Conservation (phyloP, 2,113 vertebrate genomes). For the Verasper variegatus region DNA sequence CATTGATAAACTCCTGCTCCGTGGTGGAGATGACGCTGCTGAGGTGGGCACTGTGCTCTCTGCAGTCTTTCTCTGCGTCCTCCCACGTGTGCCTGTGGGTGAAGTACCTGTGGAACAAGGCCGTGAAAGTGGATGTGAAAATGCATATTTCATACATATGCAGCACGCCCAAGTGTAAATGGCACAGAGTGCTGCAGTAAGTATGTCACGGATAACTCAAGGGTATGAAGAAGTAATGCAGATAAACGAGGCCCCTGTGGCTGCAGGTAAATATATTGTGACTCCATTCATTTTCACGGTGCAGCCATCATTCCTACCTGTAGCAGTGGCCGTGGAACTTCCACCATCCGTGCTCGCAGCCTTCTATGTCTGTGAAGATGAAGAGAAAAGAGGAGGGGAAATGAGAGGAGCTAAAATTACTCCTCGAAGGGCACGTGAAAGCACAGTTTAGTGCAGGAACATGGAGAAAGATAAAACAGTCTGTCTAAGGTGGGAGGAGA, state of each 20-base stretch:
- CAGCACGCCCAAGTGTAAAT: slow-evolving; percentile 33
- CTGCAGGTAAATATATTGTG: slow-evolving; percentile 3
- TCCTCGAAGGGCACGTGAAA: slow-evolving; percentile 2
- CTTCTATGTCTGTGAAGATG: slow-evolving; percentile 88
- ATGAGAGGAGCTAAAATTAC: slow-evolving; percentile 7
- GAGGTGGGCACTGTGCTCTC: slow-evolving; percentile 91
- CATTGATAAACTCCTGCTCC: slow-evolving; percentile 92
- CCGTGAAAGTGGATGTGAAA: slow-evolving; percentile 35
- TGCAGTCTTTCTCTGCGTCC: slow-evolving; percentile 94
- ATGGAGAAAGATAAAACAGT: slow-evolving; percentile 27
- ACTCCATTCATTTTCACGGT: slow-evolving; percentile 4
- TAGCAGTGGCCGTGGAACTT: slow-evolving; percentile 98
- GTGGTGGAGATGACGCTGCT: slow-evolving; percentile 87
- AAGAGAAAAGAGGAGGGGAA: slow-evolving; percentile 16
- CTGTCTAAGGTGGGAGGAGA: neutral
- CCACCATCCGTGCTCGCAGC: slow-evolving; percentile 94
- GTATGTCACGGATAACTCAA: slow-evolving; percentile 14
- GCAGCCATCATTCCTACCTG: slow-evolving; percentile 68
- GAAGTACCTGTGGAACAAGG: slow-evolving; percentile 80
- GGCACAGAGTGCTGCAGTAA: slow-evolving; percentile 12
- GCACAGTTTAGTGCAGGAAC: neutral
- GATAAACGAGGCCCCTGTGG: slow-evolving; percentile 34
- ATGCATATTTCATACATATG: slow-evolving; percentile 35
- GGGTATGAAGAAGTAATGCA: slow-evolving; percentile 16
- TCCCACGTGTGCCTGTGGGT: slow-evolving; percentile 93